These are phyloP conservation scores for Indicator indicator DNA, from an alignment of 2,113 vertebrate species.

Conservation along the genomic window DNA sequence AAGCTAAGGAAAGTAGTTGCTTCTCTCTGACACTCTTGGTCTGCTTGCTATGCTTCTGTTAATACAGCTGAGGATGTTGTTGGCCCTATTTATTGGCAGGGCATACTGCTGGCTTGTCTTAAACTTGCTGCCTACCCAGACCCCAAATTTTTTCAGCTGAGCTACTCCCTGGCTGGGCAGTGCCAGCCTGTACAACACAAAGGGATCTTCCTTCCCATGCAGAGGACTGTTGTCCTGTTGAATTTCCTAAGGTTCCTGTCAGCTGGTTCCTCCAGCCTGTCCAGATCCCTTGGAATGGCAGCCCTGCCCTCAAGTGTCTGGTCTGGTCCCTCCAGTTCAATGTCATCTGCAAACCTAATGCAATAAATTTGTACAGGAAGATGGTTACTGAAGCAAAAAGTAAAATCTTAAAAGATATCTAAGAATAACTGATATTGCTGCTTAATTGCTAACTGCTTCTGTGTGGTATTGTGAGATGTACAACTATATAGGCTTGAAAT, in stretches of 20 bases:
- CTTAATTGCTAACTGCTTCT: not conserved
- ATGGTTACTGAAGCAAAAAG: not conserved
- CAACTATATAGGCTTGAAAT: not conserved
- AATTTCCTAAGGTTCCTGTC: not conserved
- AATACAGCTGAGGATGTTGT: not conserved
- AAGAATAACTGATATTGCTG: not conserved
- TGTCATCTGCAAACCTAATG: not conserved
- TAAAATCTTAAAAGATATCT: not conserved
- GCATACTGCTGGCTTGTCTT: not conserved
- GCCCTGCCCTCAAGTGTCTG: not conserved
- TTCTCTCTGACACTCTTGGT: not conserved
- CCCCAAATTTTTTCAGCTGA: not conserved
- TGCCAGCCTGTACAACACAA: not conserved
- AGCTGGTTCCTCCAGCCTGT: not conserved
- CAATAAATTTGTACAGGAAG: not conserved
- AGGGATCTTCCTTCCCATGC: not conserved
- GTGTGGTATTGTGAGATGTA: not conserved
- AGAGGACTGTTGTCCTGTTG: not conserved
- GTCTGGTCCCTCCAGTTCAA: not conserved
- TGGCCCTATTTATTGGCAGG: not conserved
- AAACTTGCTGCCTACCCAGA: not conserved
- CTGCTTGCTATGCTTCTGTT: not conserved
- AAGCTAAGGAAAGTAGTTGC: not conserved
- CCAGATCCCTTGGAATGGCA: not conserved
- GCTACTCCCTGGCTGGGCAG: not conserved